Conservation (phyloP, 1,140 invertebrate species). For the Pectinophora gossypiella region DNA sequence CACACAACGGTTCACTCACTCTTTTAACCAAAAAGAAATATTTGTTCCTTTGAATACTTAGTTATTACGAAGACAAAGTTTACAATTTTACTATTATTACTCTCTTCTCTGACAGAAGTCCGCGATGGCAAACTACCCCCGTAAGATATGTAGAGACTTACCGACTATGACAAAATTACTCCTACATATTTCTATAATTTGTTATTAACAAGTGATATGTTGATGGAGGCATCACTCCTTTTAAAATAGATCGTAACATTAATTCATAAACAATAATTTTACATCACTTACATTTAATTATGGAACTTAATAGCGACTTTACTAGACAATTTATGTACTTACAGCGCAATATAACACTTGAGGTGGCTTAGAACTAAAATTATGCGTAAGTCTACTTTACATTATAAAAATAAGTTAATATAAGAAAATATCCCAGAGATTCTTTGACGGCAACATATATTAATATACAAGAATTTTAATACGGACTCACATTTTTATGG, state of each 20-base stretch:
- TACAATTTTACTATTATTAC: conserved; percentile 4
- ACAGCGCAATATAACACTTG: conserved; percentile 64
- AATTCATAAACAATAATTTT: conserved; percentile 49
- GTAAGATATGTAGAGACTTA: conserved; percentile 70
- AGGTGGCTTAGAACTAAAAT: conserved; percentile 64
- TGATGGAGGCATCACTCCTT: conserved; percentile 62
- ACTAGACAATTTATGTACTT: conserved; percentile 53
- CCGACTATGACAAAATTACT: conserved; percentile 59
- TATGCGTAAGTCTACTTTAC: conserved; percentile 44
- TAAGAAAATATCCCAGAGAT: conserved; percentile 51
- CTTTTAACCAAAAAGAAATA: too few species aligned
- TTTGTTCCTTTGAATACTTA: neutral
- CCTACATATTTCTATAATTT: conserved; percentile 66
- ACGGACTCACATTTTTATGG: too few species aligned
- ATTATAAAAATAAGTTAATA: conserved; percentile 63
- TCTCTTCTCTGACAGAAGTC: conserved; percentile 18
- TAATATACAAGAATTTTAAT: neutral
- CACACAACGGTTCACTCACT: neutral
- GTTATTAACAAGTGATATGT: conserved; percentile 75
- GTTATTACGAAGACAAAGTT: conserved; percentile 17
- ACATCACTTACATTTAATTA: conserved; percentile 38
- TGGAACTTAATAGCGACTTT: conserved; percentile 43
- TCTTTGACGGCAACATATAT: conserved; percentile 39
- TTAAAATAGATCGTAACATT: conserved; percentile 53
- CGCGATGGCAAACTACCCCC: conserved; percentile 1